Conservation (phyloP, 2,113 vertebrate genomes). For the Paramisgurnus dabryanus region DNA sequence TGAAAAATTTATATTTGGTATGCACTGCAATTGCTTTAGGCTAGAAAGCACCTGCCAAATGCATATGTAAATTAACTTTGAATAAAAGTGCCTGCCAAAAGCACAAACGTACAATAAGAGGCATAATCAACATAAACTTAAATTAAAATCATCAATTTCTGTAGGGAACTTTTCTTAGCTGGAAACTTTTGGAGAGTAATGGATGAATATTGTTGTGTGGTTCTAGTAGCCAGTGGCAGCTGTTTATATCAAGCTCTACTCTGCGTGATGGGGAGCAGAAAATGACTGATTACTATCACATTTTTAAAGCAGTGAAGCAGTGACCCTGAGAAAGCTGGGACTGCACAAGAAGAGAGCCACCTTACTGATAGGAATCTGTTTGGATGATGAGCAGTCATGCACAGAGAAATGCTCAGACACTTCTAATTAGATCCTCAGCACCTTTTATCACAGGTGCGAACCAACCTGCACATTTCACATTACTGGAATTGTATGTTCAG, state of each 20-base stretch:
- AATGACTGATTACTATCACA: conserved; percentile 52
- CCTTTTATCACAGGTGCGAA: conserved; percentile 18
- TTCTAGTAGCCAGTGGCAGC: conserved; percentile 21
- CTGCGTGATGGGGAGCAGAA: conserved; percentile 31
- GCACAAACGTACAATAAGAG: neutral
- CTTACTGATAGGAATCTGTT: conserved; percentile 23
- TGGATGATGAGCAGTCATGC: conserved; percentile 21
- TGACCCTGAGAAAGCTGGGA: conserved; percentile 34
- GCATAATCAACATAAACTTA: neutral
- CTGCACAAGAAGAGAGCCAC: conserved; percentile 25
- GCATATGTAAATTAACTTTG: too few relatives aligned
- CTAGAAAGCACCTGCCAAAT: too few relatives aligned
- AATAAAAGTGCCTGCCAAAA: neutral
- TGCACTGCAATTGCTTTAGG: too few relatives aligned
- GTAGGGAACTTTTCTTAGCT: neutral
- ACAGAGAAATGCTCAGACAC: neutral
- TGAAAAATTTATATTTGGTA: too few relatives aligned
- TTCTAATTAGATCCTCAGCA: conserved; percentile 6
- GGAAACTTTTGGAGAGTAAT: neutral
- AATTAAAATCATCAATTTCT: neutral
- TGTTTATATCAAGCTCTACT: conserved; percentile 37
- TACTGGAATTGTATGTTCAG: neutral
- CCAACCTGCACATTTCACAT: neutral
- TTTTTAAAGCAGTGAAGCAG: conserved; percentile 53
- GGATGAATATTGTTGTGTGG: neutral